Conservation (phyloP, 2,888 invertebrate species). For the Diachrysia chrysitis region DNA sequence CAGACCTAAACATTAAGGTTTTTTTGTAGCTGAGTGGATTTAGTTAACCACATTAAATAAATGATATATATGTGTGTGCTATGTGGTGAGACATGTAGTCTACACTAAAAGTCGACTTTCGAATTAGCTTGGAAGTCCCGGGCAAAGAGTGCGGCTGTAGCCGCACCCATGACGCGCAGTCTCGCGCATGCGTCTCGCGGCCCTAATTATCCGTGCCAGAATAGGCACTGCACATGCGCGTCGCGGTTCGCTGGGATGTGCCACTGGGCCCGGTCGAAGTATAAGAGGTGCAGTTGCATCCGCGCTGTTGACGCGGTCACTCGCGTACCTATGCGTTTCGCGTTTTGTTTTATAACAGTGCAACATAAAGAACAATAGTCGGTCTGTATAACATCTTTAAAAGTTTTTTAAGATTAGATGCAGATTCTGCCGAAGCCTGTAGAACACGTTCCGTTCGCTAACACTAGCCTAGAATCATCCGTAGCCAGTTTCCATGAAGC, state of each 20-base stretch:
- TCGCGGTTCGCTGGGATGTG: neutral
- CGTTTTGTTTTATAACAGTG: neutral
- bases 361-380: neutral
- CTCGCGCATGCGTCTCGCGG: conserved; percentile 19
- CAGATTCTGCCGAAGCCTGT: neutral
- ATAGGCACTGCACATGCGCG: neutral
- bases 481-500: conserved; percentile 7
- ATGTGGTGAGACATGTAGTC: neutral
- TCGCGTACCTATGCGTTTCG: neutral
- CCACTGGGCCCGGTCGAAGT: neutral
- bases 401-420: neutral
- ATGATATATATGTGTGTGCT: neutral
- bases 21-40: neutral
- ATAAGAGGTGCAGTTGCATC: neutral
- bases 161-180: conserved; percentile 9
- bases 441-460: conserved; percentile 2
- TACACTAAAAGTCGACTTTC: neutral
- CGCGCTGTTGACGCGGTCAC: neutral
- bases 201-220: conserved; percentile 2
- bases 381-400: neutral
- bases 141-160: neutral
- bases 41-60: no score
- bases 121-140: neutral
- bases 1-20: no score
- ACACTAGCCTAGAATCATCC: conserved; percentile 3